These are phyloP conservation scores for Ptiloglossa arizonensis DNA, from an alignment of 1,140 invertebrate species.

Conservation along the genomic window DNA sequence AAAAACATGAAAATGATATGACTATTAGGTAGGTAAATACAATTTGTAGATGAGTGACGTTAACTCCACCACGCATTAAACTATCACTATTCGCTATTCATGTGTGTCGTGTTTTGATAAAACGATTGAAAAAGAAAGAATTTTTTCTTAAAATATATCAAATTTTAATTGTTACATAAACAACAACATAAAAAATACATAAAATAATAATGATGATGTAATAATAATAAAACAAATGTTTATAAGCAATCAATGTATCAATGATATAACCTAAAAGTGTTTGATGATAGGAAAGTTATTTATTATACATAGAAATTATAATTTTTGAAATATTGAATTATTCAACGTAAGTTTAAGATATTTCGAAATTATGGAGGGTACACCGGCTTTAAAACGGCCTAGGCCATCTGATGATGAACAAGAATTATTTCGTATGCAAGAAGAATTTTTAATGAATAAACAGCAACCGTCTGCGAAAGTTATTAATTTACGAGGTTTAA, in stretches of 20 bases:
- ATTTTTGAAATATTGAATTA: not conserved
- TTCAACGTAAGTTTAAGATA: not conserved
- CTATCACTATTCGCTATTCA: no score
- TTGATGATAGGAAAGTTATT: not conserved
- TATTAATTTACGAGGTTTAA: constrained; percentile 75
- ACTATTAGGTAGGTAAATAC: no score
- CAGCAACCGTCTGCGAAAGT: constrained; percentile 84
- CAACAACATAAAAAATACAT: not conserved
- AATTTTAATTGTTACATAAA: not conserved
- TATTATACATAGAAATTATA: not conserved
- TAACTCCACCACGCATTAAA: no score
- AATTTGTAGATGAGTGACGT: no score
- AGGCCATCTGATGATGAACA: constrained; percentile 86
- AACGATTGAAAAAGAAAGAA: no score
- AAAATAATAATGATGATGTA: not conserved
- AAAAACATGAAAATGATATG: no score
- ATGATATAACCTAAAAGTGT: constrained; percentile 15
- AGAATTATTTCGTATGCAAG: constrained; percentile 87
- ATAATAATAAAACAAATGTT: not conserved
- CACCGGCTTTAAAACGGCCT: constrained; percentile 79
- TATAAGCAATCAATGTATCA: not conserved
- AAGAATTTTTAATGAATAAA: constrained; percentile 83
- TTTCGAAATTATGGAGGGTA: constrained; percentile 36
- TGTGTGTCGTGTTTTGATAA: no score
- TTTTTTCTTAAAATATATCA: not conserved